Conservation (phyloP, 1,140 invertebrate species). For the Sitophilus oryzae region DNA sequence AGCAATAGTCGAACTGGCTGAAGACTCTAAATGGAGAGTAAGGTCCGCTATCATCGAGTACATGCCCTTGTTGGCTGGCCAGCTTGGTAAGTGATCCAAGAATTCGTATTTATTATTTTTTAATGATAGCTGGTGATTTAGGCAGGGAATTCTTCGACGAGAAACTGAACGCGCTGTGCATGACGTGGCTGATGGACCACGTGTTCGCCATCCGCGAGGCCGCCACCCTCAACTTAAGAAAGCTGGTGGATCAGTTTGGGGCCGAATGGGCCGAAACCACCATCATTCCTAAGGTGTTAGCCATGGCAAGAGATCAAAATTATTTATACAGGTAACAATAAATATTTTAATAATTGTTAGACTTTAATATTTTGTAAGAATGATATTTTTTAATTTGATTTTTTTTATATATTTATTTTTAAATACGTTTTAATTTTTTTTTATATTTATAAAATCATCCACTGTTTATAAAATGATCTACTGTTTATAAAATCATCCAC, state of each 20-base stretch:
- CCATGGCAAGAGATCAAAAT: constrained; percentile 70
- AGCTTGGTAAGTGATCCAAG: constrained; percentile 53
- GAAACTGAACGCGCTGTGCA: constrained; percentile 93
- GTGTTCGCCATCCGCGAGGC: constrained; percentile 99
- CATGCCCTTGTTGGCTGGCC: constrained; percentile 95
- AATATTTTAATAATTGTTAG: not conserved
- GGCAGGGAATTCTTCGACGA: constrained; percentile 98
- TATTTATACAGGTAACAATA: constrained; percentile 69
- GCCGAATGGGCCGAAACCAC: constrained; percentile 95
- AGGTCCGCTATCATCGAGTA: constrained; percentile 95
- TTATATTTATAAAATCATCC: too few species aligned
- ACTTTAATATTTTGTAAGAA: not conserved
- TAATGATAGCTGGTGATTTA: not conserved
- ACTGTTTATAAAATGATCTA: too few species aligned
- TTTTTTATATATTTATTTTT: not conserved
- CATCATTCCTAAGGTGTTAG: constrained; percentile 85
- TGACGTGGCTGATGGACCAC: constrained; percentile 99
- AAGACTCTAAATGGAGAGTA: constrained; percentile 99
- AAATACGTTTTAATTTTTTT: not conserved
- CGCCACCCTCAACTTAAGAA: constrained; percentile 94
- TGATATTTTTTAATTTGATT: constrained; percentile 1
- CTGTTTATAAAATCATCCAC: too few species aligned
- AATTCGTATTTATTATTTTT: not conserved
- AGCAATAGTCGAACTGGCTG: constrained; percentile 97
- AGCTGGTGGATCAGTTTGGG: constrained; percentile 97